A percentile compares a stretch with the other conserved stretches of the same genome.
phyloP scores from a whole-genome alignment of 1,140 invertebrate species.

The Macrotrachela quadricornifera region DNA sequence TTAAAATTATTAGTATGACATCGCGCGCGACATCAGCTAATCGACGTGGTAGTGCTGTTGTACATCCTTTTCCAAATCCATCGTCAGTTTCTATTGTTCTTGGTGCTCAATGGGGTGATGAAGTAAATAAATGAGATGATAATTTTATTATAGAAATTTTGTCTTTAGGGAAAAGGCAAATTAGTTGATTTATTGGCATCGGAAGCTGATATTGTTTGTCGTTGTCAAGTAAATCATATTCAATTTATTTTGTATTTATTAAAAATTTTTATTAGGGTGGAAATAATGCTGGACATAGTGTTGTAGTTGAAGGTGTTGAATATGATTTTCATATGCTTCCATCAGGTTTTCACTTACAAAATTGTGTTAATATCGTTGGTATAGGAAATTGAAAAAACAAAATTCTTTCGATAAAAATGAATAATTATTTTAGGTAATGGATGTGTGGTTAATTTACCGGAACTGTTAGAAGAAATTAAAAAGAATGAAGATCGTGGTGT shows the following conservation, averaged over 20 bases:
- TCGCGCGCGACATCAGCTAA: no score
- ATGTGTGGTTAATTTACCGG: conserved; percentile 83
- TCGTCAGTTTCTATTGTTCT: conserved; percentile 42
- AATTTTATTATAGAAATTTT: no score
- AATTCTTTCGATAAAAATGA: not conserved
- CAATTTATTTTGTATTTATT: not conserved
- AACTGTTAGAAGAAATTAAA: conserved; percentile 75
- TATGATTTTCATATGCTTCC: conserved; percentile 95
- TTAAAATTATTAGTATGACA: no score
- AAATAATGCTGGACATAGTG: conserved; percentile 98
- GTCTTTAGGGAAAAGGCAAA: conserved; percentile 69
- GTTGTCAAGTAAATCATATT: conserved; percentile 47
- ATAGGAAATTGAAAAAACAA: no score
- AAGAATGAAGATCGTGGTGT: conserved; percentile 78
- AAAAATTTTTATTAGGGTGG: conserved; percentile 47
- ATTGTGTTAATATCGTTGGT: conserved; percentile 62
- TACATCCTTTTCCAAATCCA: no score
- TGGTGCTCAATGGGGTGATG: conserved; percentile 97
- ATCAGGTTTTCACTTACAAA: conserved; percentile 58
- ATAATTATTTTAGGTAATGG: conserved; percentile 43
- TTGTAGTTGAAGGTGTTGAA: conserved; percentile 70
- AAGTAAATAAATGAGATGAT: conserved; percentile 34
- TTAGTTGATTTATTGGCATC: conserved; percentile 88
- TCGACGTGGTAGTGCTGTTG: no score
- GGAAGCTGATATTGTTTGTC: conserved; percentile 62